Conservation (phyloP, 2,797 vertebrate genomes). For the Gephyroberyx darwinii region DNA sequence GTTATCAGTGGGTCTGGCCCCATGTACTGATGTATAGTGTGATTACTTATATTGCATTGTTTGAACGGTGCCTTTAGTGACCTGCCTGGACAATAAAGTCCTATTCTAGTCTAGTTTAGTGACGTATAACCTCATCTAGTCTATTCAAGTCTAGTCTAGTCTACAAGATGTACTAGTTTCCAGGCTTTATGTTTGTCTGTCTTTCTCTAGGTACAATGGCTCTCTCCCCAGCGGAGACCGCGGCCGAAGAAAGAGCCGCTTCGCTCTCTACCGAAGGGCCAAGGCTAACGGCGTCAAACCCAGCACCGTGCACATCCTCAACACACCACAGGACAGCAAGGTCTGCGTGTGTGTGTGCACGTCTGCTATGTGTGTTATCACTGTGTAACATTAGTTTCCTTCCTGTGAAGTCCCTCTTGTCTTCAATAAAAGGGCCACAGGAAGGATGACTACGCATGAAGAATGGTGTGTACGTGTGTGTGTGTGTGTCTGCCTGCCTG, state of each 20-base stretch:
- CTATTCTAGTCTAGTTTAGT: not conserved
- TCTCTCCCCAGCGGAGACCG: slow-evolving; percentile 94
- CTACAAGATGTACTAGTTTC: not conserved
- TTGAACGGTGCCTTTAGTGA: not conserved
- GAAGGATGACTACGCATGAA: slow-evolving; percentile 54
- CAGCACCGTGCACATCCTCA: slow-evolving; percentile 94
- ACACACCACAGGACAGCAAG: slow-evolving; percentile 94
- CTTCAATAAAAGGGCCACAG: slow-evolving; percentile 25
- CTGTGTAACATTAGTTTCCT: slow-evolving; percentile 52
- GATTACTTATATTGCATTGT: too few species aligned
- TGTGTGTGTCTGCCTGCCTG: not conserved
- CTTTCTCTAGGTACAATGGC: slow-evolving; percentile 92
- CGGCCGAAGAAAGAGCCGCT: slow-evolving; percentile 95
- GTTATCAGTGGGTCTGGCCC: not conserved
- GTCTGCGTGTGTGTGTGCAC: slow-evolving; percentile 69
- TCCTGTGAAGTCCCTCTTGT: slow-evolving; percentile 52
- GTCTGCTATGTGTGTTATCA: slow-evolving; percentile 35
- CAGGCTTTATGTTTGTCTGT: slow-evolving; percentile 15
- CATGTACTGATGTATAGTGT: too few species aligned
- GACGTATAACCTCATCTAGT: not conserved
- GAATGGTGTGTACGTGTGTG: slow-evolving; percentile 1
- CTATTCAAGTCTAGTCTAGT: not conserved
- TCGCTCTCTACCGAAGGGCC: slow-evolving; percentile 90
- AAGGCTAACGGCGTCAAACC: slow-evolving; percentile 96
- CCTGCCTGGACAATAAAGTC: not conserved